These are phyloP conservation scores for Nasonia vitripennis DNA, from an alignment of 1,140 invertebrate species.

Conservation along the genomic window DNA sequence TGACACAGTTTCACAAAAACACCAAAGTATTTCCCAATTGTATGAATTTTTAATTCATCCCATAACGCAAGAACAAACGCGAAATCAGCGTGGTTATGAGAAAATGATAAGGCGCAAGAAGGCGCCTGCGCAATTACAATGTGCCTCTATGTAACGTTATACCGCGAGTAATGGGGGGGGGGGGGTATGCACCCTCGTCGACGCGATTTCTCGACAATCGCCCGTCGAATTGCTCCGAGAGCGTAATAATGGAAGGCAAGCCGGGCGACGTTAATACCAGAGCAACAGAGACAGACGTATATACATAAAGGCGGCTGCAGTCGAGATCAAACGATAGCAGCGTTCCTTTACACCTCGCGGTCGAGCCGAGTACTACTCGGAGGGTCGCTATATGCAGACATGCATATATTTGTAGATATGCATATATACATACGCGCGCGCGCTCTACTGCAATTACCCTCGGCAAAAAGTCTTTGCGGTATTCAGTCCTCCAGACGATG, in stretches of 20 bases:
- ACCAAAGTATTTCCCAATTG: too few relatives aligned
- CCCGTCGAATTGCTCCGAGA: not conserved
- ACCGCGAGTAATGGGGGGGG: too few relatives aligned
- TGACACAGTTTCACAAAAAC: too few relatives aligned
- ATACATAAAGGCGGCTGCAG: not conserved
- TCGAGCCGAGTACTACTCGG: not conserved
- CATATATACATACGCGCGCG: too few relatives aligned
- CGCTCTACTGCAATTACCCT: not conserved
- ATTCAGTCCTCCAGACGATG: too few relatives aligned
- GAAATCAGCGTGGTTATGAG: not conserved
- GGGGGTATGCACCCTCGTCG: not conserved
- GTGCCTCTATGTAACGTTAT: not conserved
- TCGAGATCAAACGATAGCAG: conserved; percentile 20
- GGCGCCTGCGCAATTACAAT: not conserved
- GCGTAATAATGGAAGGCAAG: conserved; percentile 1
- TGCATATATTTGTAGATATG: too few relatives aligned
- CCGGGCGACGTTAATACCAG: not conserved
- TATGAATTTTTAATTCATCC: too few relatives aligned
- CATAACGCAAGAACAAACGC: too few relatives aligned
- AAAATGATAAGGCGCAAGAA: not conserved
- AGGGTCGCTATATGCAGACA: not conserved
- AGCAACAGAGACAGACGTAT: not conserved
- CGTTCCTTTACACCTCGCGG: not conserved
- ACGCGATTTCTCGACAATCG: not conserved
- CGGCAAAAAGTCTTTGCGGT: not conserved